Evolutionary conservation across 2,888 invertebrate species (phyloP).

Genomic region (Temnothorax unifasciatus): DNA sequence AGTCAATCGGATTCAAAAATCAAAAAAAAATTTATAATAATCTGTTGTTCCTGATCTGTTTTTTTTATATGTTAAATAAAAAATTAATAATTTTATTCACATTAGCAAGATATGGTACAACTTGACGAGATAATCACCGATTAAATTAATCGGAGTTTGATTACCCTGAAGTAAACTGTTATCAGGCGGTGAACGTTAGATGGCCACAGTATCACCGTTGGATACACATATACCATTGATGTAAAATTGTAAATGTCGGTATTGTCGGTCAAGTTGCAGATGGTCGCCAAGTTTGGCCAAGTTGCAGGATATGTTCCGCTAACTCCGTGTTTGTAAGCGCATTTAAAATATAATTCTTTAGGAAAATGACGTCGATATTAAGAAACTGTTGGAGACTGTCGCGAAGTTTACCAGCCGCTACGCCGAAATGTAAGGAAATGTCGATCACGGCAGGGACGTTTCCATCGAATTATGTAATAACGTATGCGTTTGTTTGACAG

Average conservation of each 20-base stretch:
- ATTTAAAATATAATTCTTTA: conserved; percentile 9
- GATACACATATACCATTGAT: no score
- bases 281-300: neutral
- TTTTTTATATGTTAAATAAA: no score
- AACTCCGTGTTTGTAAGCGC: neutral
- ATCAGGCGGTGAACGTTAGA: neutral
- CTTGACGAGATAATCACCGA: no score
- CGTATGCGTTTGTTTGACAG: conserved; percentile 56
- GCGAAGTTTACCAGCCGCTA: conserved; percentile 54
- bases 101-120: no score
- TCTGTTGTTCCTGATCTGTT: no score
- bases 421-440: conserved; percentile 66
- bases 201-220: neutral
- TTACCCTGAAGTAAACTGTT: neutral
- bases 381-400: conserved; percentile 68
- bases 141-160: neutral
- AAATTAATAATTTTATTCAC: no score
- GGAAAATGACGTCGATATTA: conserved; percentile 69
- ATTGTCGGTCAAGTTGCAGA: neutral
- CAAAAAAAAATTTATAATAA: no score
- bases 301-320: neutral
- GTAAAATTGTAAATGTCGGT: neutral
- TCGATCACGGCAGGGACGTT: neutral
- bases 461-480: conserved; percentile 69
- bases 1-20: no score